Base-by-base conservation (phyloP, 2,113 vertebrate genomes). In the Cricetomys ansorgei region DNA sequence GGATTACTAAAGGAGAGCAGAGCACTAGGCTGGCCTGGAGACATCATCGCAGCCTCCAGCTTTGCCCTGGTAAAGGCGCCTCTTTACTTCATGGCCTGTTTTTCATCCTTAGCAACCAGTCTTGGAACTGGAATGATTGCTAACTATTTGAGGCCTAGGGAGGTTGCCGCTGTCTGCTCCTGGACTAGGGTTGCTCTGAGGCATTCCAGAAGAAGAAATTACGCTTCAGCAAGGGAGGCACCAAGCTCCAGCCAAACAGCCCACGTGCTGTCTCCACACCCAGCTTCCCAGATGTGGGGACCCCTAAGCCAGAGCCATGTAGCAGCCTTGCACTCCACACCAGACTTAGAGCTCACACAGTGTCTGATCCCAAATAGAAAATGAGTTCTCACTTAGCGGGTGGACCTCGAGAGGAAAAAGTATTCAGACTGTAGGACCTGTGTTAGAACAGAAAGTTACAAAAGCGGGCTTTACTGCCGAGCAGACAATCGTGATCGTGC, bases 261-360 rank as follows among this genome's bases (percentile, higher is more conserved):
- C 45, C 3, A 0, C 6, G 2, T 17, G 37, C 29, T 16, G 0
- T 7, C 10, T 3, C 79, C 1, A 7, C 80, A 1, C 40, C 37
- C 16, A 34, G 73, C n/a, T 40, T 48, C 77, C 31, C 21, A 15
- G 50, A 27, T 1, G 9, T 79, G 34, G 5, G 37, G 57, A 27
- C 1, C 59, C 59, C 25, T 23, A 29, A 37, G 15, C 27, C 0
- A 15, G n/a, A 27, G 50, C 7, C 0, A 2, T 12, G 6, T 15
- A 5, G 15, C 92, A 23, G 19, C 5, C 37, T 23, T 0, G 0
- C 8, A 23, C n/a, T 73, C 23, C 21, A 6, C 11, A 29, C 31
- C 55, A 34, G 11, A 8, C 55, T 23, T 31, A 11, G 12, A 7
- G 0, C 9, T 64, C 27, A 6, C 5, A 0, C 7, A 27, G 7